Percentiles rank a stretch among this genome's conserved stretches.
phyloP scores from a whole-genome alignment of 2,888 invertebrate genomes.

The Caenorhabditis macrosperma region DNA sequence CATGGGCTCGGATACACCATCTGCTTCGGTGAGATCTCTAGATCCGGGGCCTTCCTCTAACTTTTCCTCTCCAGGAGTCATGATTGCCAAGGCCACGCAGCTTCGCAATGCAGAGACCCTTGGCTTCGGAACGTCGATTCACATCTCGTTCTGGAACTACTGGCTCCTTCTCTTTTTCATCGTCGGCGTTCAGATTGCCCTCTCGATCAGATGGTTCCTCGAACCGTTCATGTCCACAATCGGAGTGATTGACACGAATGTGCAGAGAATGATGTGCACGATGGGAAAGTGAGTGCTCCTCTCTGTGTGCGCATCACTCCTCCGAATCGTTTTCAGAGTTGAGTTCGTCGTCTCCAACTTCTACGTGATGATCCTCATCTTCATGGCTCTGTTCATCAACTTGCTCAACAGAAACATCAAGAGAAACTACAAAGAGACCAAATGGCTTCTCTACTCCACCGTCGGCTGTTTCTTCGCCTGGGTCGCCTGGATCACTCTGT shows the following conservation, averaged over 20 bases:
- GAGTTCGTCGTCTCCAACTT: slow-evolving; percentile 73
- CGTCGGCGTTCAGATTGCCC: slow-evolving; percentile 77
- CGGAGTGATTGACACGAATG: slow-evolving; percentile 62
- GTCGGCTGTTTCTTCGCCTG: slow-evolving; percentile 72
- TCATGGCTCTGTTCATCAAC: slow-evolving; percentile 76
- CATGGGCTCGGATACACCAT: slow-evolving; percentile 76
- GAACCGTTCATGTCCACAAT: slow-evolving; percentile 73
- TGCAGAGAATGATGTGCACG: slow-evolving; percentile 70
- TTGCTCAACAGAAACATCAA: slow-evolving; percentile 77
- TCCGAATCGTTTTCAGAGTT: slow-evolving; percentile 25
- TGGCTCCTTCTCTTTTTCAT: slow-evolving; percentile 79
- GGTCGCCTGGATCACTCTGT: slow-evolving; percentile 72
- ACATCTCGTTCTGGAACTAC: slow-evolving; percentile 79
- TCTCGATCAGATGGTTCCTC: slow-evolving; percentile 72
- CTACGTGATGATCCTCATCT: slow-evolving; percentile 76
- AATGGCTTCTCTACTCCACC: slow-evolving; percentile 77
- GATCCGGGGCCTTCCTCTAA: neutral
- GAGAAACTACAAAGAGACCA: slow-evolving; percentile 80
- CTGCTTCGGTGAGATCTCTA: slow-evolving; percentile 72
- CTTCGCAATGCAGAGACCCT: slow-evolving; percentile 78
- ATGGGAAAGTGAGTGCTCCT: slow-evolving; percentile 58
- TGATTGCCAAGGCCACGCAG: slow-evolving; percentile 79
- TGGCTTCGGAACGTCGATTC: slow-evolving; percentile 69
- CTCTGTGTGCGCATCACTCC: neutral
- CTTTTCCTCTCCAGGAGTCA: slow-evolving; percentile 66